Percentiles rank a stretch among this genome's conserved stretches.
Evolutionary conservation across 2,888 invertebrate species (phyloP).

Genomic region (Drosophila atripex): DNA sequence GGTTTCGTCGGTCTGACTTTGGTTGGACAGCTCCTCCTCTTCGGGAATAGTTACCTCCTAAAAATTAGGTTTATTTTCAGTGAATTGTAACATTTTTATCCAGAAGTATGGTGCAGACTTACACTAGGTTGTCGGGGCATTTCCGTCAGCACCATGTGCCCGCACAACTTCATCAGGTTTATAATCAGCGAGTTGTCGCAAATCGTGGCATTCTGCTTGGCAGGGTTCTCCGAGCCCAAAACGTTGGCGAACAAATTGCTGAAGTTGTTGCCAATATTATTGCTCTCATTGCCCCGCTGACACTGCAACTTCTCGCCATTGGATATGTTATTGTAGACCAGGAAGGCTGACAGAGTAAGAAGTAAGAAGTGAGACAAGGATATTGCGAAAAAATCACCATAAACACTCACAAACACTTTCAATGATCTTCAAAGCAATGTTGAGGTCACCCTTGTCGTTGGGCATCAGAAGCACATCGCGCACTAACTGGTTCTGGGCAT

Average conservation of each 20-base stretch:
- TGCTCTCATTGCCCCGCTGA: slow-evolving; percentile 84
- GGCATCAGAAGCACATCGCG: slow-evolving; percentile 87
- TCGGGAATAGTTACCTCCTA: slow-evolving; percentile 84
- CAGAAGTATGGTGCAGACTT: slow-evolving; percentile 42
- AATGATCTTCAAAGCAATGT: slow-evolving; percentile 89
- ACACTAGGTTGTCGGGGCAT: slow-evolving; percentile 85
- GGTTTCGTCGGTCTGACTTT: slow-evolving; percentile 92
- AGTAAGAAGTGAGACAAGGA: neutral
- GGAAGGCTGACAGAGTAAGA: slow-evolving; percentile 81
- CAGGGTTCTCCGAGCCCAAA: slow-evolving; percentile 86
- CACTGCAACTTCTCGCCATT: slow-evolving; percentile 86
- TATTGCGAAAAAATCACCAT: accelerated
- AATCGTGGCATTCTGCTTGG: slow-evolving; percentile 87
- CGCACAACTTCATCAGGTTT: slow-evolving; percentile 88
- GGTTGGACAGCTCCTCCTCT: slow-evolving; percentile 84
- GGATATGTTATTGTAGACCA: slow-evolving; percentile 85
- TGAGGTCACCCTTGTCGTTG: slow-evolving; percentile 88
- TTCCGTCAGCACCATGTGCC: slow-evolving; percentile 87
- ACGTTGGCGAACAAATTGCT: slow-evolving; percentile 91
- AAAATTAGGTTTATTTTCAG: slow-evolving; percentile 2
- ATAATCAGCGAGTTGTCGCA: slow-evolving; percentile 90
- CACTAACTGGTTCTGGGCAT: slow-evolving; percentile 90
- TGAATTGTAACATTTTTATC: neutral
- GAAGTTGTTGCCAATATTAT: slow-evolving; percentile 86
- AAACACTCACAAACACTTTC: slow-evolving; percentile 87